Evolutionary conservation across 2,113 vertebrate genomes (phyloP).

Genomic region (Coptodon rendalli): DNA sequence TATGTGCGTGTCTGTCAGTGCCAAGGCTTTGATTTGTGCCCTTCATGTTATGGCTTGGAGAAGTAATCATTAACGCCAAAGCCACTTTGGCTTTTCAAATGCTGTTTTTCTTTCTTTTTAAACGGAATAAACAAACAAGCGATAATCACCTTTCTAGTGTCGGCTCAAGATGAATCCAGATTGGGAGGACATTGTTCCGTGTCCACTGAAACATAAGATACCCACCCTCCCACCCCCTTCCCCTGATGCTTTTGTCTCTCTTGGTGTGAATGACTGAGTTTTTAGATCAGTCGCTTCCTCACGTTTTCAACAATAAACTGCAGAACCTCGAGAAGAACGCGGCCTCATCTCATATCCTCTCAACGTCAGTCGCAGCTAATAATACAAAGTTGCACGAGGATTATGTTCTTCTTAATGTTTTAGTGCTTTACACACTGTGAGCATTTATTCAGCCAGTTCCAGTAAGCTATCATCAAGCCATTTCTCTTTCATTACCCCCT

Average conservation of each 20-base stretch:
- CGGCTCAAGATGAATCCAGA: constrained; percentile 60
- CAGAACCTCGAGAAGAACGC: constrained; percentile 34
- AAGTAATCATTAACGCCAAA: constrained; percentile 78
- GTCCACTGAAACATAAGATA: constrained; percentile 53
- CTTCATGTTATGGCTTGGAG: constrained; percentile 79
- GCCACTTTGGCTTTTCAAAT: constrained; percentile 77
- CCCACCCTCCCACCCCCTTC: constrained; percentile 9
- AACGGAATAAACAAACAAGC: constrained; percentile 76
- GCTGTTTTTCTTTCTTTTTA: constrained; percentile 72
- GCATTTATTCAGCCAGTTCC: constrained; percentile 41
- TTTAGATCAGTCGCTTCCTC: constrained; percentile 47
- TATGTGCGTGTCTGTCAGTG: constrained; percentile 71
- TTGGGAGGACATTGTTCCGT: constrained; percentile 51
- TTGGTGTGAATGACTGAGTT: constrained; percentile 54
- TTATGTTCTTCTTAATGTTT: constrained; percentile 21
- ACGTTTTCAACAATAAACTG: constrained; percentile 25
- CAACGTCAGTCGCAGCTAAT: constrained; percentile 10
- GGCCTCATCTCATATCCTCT: constrained; percentile 11
- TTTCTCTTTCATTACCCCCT: constrained; percentile 56
- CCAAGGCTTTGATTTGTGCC: constrained; percentile 80
- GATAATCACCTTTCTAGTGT: constrained; percentile 76
- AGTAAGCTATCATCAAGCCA: constrained; percentile 44
- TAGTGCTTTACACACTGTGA: constrained; percentile 19
- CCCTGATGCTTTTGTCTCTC: constrained; percentile 42
- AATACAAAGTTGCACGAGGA: background rate